Evolutionary conservation across 2,888 invertebrate genomes (phyloP).

Genomic region (Camponotus fellah): DNA sequence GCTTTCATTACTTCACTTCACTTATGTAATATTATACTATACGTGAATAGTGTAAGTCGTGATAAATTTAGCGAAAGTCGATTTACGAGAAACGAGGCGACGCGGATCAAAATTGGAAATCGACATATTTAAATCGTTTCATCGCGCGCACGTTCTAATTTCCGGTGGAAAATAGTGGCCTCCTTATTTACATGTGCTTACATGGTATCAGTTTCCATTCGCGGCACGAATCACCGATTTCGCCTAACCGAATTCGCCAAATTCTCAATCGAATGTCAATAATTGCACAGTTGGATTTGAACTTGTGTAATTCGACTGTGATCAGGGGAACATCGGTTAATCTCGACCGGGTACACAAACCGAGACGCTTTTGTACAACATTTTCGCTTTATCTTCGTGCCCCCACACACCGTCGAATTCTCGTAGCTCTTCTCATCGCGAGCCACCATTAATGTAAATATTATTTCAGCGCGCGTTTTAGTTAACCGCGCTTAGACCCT

Average conservation of each 20-base stretch:
- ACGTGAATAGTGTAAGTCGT: neutral
- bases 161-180: slow-evolving; percentile 8
- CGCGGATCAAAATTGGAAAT: slow-evolving; percentile 37
- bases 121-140: slow-evolving; percentile 24
- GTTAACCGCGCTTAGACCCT: slow-evolving; percentile 24
- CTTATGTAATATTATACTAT: neutral
- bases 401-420: slow-evolving; percentile 48
- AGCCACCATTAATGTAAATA: slow-evolving; percentile 61
- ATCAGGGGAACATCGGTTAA: slow-evolving; percentile 66
- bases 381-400: slow-evolving; percentile 71
- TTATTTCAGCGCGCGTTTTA: slow-evolving; percentile 59
- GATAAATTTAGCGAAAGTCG: slow-evolving; percentile 9
- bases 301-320: slow-evolving; percentile 67
- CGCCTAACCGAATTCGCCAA: slow-evolving; percentile 68
- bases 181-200: slow-evolving; percentile 66
- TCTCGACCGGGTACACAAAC: slow-evolving; percentile 53
- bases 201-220: slow-evolving; percentile 69
- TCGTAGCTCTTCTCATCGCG: slow-evolving; percentile 55
- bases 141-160: slow-evolving; percentile 27
- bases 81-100: neutral
- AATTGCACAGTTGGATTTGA: slow-evolving; percentile 68
- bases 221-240: slow-evolving; percentile 55
- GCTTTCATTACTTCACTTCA: neutral
- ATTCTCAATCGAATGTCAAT: slow-evolving; percentile 75
- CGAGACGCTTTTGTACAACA: slow-evolving; percentile 68